A percentile compares a stretch with the other conserved stretches of the same genome.
These are phyloP conservation scores for Sinella curviseta DNA, from an alignment of 1,140 invertebrate genomes.

Conservation along the genomic window DNA sequence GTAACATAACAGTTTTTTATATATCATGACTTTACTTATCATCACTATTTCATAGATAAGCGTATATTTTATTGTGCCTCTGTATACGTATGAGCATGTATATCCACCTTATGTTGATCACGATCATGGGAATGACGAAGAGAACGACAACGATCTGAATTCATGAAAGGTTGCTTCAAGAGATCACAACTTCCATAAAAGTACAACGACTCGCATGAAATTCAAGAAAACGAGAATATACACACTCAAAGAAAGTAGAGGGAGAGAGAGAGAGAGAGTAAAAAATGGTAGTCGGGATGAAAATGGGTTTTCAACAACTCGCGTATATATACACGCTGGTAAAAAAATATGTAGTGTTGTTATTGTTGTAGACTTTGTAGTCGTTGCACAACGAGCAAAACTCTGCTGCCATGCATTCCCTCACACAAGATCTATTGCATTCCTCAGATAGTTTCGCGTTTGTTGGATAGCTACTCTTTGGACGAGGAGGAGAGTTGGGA, in stretches of 20 bases:
- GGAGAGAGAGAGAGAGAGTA: not conserved
- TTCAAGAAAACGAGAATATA: not conserved
- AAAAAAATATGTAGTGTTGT: not conserved
- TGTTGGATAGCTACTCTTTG: no score
- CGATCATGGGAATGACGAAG: not conserved
- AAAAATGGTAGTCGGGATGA: not conserved
- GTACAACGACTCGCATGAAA: not conserved
- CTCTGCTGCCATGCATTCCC: constrained; percentile 43
- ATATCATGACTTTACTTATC: not conserved
- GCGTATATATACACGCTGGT: not conserved
- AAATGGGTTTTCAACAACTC: constrained; percentile 4
- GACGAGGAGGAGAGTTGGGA: no score
- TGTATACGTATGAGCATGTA: not conserved
- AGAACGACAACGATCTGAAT: not conserved
- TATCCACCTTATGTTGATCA: not conserved
- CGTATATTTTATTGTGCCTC: no score
- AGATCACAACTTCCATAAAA: not conserved
- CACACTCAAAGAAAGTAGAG: not conserved
- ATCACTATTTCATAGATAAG: not conserved
- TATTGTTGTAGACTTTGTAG: constrained; percentile 2
- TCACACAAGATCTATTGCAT: constrained; percentile 45
- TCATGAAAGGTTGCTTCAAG: not conserved
- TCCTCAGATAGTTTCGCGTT: constrained; percentile 40
- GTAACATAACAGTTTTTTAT: not conserved
- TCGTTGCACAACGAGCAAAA: constrained; percentile 4